Percentiles rank a stretch among this genome's conserved stretches.
phyloP scores from a whole-genome alignment of 2,113 vertebrate genomes.

The Acanthochromis polyacanthus region DNA sequence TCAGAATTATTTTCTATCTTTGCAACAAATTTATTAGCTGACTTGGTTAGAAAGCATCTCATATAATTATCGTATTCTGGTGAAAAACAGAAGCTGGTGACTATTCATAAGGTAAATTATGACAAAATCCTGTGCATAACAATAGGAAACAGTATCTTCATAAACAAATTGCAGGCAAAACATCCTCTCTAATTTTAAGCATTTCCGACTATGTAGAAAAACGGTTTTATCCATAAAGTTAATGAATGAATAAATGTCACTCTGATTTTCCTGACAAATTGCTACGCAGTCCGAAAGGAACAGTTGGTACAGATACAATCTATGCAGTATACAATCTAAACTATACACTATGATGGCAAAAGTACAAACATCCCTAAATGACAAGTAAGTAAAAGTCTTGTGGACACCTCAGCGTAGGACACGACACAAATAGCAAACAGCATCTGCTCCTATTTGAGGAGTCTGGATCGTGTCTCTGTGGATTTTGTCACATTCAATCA shows the following conservation, averaged over 20 bases:
- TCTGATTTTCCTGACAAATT: background rate
- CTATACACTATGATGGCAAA: too few relatives aligned
- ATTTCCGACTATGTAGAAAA: too few relatives aligned
- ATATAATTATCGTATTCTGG: background rate
- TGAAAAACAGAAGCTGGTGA: background rate
- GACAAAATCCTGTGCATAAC: background rate
- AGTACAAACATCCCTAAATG: too few relatives aligned
- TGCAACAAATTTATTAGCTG: slow-evolving; percentile 1
- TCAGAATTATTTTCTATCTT: background rate
- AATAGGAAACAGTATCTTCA: background rate
- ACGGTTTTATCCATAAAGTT: too few relatives aligned
- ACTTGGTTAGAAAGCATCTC: background rate
- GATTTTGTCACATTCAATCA: too few relatives aligned
- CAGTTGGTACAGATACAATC: too few relatives aligned
- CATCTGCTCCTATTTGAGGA: too few relatives aligned
- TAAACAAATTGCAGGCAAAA: background rate
- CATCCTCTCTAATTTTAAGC: background rate
- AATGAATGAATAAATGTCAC: background rate
- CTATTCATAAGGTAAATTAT: background rate
- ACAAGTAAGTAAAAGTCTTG: too few relatives aligned
- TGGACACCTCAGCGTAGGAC: too few relatives aligned
- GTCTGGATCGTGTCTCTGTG: too few relatives aligned
- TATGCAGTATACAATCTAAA: too few relatives aligned
- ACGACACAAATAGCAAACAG: too few relatives aligned
- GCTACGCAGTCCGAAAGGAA: background rate